Evolutionary conservation across 2,113 vertebrate genomes (phyloP), one percentile per base, ranked within the genome.

Genomic region (Bubo scandiacus): DNA sequence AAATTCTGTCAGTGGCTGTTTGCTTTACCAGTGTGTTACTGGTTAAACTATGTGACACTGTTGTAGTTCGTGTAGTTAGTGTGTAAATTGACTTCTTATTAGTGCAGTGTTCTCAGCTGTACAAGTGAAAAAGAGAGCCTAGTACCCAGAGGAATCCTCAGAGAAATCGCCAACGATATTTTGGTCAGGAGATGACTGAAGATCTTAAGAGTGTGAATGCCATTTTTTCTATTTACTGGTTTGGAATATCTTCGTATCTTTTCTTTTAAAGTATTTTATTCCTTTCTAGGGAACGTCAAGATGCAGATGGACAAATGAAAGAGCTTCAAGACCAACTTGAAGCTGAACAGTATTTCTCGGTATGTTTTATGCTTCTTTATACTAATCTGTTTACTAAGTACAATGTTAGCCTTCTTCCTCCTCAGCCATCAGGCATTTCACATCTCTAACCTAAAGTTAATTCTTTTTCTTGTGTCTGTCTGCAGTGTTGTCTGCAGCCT

Each of bases 291-390:
- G 99, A 99, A 95, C 98, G 99, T 30, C 99, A 99, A 67, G 99
- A 99, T 94, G 98, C 99, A 62, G 99, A 99, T 47, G 99, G 99
- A 23, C 99, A 99, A 95, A 99, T 99, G 99, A 99, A 99, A 97
- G 99, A 99, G 91, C 98, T 99, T 67, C 99, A 99, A 96, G 99
- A 99, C 94, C 99, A 99, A 93, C 98, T 99, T 19, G 99, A 99
- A 97, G 99, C 99, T 11, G 99, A 99, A 58, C 99, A 99, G 80
- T 99, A 99, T 98, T 99, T 99, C 97, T 99, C 99, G 5, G 99
- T 99, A 97, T 98, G 99, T 98, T 78, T 93, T 83, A 13, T 54
- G 23, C 65, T 95, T 66, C 10, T 51, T 70, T 65, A 59, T 78
- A 49, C 15, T 54, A 27, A 81, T 65, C 23, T 80, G 30, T 86